Evolutionary conservation across 2,113 vertebrate species (phyloP), one percentile per base, ranked within the genome.

Genomic region (Podilymbus podiceps): DNA sequence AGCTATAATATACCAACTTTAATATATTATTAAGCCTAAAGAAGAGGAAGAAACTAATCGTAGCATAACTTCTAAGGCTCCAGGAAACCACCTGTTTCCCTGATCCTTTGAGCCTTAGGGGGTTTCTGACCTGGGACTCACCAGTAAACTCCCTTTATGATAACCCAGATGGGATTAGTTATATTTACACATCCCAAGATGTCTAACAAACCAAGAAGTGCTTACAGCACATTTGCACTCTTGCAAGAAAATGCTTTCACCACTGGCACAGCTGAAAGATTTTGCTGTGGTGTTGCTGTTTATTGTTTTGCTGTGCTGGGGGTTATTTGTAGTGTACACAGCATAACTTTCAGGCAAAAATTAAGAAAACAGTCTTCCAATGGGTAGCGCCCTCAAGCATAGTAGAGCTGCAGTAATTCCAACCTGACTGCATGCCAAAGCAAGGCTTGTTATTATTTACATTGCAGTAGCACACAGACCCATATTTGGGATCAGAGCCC

Each of bases 11-110:
- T 33, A 95, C 72, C 44, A 73, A 68, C 35, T 89, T 68, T 59
- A 92, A 87, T 63, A 75, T 62, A 88, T 68, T 35, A 92, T 77
- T 38, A 66, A 90, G 64, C 90, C 91, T 60, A 94, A 93, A 96
- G 77, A 76, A 90, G 95, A 95, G 78, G 56, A 91, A 96, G 81
- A 93, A 95, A 97, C 60, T 92, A 96, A 94, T 82, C 88, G 66
- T 77, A 95, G 42, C 66, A 85, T 79, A 86, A 80, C 92, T 93
- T 96, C 60, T 82, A 79, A 80, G 47, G 68, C 67, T 85, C 42
- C 6, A 25, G 47, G 31, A 95, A 96, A 91, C 60, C 49, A 96
- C 92, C 91, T 95, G 92, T 95, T 95, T 91, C 60, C n/a, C 55
- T 95, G 89, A 90, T 81, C 77, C 81, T 93, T 77, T 81, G 69